Conservation (phyloP, 2,888 invertebrate genomes). For the Peribatodes rhomboidaria region DNA sequence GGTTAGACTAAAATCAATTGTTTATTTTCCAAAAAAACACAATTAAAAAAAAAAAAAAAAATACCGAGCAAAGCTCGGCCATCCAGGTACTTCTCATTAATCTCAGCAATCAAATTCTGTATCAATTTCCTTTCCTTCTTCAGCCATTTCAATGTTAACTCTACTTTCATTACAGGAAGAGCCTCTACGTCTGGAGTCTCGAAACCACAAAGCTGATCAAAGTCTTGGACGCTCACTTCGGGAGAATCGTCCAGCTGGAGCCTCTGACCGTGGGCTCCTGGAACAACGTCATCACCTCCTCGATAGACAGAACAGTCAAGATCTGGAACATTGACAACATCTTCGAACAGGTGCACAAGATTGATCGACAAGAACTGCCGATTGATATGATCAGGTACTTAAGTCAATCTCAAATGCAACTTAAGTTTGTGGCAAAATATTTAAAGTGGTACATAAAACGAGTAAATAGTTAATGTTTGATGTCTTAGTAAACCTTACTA, state of each 20-base stretch:
- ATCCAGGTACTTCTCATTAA: no score
- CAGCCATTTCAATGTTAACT: neutral
- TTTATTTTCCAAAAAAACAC: no score
- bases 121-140: no score
- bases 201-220: constrained; percentile 94
- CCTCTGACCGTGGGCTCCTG: constrained; percentile 95
- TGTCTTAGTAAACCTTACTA: no score
- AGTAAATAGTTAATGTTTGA: no score
- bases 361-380: constrained; percentile 97
- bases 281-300: constrained; percentile 98
- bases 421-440: no score
- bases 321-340: constrained; percentile 99
- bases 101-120: no score
- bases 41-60: no score
- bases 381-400: constrained; percentile 97
- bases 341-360: constrained; percentile 98
- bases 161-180: constrained; percentile 88
- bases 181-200: constrained; percentile 97
- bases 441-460: no score
- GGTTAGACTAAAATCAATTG: no score
- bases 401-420: no score
- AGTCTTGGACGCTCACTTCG: constrained; percentile 98
- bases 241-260: constrained; percentile 96
- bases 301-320: constrained; percentile 98
- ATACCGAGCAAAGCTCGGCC: no score